Evolutionary conservation across 2,797 vertebrate species (phyloP).

Genomic region (Enteromius thamalakanensis): DNA sequence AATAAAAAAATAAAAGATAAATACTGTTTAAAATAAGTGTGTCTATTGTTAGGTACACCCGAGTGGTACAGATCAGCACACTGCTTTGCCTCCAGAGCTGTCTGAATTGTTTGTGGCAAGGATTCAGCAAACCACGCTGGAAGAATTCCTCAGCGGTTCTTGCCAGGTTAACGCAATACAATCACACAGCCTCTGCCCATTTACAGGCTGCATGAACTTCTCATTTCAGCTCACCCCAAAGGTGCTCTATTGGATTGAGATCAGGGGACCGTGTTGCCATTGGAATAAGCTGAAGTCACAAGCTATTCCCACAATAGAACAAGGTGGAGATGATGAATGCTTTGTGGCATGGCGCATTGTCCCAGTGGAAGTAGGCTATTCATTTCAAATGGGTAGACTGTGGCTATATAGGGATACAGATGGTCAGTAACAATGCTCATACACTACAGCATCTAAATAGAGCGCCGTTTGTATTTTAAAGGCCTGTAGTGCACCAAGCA

Average conservation of each 20-base stretch:
- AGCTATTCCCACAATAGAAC: slow-evolving; percentile 38
- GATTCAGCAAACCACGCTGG: slow-evolving; percentile 2
- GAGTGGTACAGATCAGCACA: background rate
- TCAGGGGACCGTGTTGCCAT: slow-evolving; percentile 24
- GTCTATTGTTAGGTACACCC: background rate
- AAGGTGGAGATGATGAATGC: slow-evolving; percentile 40
- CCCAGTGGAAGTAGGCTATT: slow-evolving; percentile 32
- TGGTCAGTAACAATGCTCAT: slow-evolving; percentile 27
- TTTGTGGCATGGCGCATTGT: slow-evolving; percentile 32
- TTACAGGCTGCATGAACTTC: slow-evolving; percentile 4
- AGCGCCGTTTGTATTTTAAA: slow-evolving; percentile 12
- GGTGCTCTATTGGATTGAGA: slow-evolving; percentile 15
- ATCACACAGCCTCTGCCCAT: background rate
- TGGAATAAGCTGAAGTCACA: slow-evolving; percentile 21
- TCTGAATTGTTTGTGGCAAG: background rate
- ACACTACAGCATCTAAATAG: background rate
- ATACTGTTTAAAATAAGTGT: background rate
- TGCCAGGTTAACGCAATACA: background rate
- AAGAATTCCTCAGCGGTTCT: background rate
- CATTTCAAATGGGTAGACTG: slow-evolving; percentile 40
- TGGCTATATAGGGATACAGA: slow-evolving; percentile 38
- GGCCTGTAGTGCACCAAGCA: background rate
- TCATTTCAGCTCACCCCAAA: background rate
- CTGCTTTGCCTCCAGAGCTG: background rate
- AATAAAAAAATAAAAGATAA: background rate